Evolutionary conservation across 1,140 invertebrate species (phyloP).

Genomic region (Bathynomus jamesi): DNA sequence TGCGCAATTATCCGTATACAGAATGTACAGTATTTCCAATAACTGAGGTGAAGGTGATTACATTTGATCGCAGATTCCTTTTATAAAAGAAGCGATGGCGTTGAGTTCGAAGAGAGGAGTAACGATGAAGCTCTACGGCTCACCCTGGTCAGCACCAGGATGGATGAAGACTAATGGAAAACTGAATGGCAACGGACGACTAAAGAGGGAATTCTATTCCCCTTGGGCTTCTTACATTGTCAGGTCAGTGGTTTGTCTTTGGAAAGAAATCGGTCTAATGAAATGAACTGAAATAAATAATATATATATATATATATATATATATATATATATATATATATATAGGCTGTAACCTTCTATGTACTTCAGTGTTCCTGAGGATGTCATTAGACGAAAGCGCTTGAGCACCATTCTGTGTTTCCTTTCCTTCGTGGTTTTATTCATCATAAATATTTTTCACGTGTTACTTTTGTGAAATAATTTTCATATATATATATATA

Average conservation of each 20-base stretch:
- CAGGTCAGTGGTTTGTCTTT: neutral
- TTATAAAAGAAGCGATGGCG: neutral
- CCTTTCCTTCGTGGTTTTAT: too few relatives aligned
- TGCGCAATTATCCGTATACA: too few relatives aligned
- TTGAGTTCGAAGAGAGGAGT: neutral
- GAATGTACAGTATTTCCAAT: too few relatives aligned
- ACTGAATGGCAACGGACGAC: neutral
- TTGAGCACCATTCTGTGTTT: too few relatives aligned
- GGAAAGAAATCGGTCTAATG: neutral
- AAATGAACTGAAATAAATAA: too few relatives aligned
- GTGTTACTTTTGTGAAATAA: too few relatives aligned
- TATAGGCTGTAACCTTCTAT: too few relatives aligned
- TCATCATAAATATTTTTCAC: too few relatives aligned
- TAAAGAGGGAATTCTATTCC: neutral
- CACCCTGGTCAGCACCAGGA: neutral
- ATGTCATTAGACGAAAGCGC: too few relatives aligned
- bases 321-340: conserved; percentile 13
- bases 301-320: conserved; percentile 14
- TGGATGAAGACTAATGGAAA: conserved; percentile 6
- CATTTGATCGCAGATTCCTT: conserved; percentile 3
- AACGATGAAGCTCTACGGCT: neutral
- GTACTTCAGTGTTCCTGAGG: too few relatives aligned
- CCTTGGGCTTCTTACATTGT: neutral
- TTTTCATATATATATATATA: too few relatives aligned
- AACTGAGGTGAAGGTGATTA: too few relatives aligned